Percentiles rank a stretch among this genome's conserved stretches.
Conservation (phyloP, 1,140 invertebrate species). For the Zaprionus africanus region DNA sequence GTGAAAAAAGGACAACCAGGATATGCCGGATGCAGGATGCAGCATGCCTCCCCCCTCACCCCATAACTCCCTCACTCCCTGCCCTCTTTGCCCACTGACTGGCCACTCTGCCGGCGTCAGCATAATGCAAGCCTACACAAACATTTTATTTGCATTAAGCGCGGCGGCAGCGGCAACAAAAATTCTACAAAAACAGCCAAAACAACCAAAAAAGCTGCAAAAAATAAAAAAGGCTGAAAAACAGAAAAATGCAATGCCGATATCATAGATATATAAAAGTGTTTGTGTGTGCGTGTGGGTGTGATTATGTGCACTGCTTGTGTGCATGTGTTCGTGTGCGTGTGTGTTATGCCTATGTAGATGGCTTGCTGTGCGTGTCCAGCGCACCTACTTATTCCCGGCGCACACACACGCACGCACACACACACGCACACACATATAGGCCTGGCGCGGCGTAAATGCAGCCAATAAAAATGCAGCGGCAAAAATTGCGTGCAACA, state of each 20-base stretch:
- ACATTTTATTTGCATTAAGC: constrained; percentile 84
- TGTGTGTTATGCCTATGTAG: constrained; percentile 3
- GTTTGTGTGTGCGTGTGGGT: constrained; percentile 1
- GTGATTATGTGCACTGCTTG: neutral
- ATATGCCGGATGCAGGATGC: constrained; percentile 28
- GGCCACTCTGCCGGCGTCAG: constrained; percentile 32
- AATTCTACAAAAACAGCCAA: constrained; percentile 33
- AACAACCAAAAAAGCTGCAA: constrained; percentile 29
- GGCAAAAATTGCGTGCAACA: constrained; percentile 75
- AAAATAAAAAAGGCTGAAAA: constrained; percentile 3
- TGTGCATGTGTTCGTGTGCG: neutral
- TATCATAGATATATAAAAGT: constrained; percentile 67
- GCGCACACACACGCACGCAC: constrained; percentile 31
- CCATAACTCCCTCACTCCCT: neutral
- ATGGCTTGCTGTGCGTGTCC: constrained; percentile 35
- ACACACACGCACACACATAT: neutral
- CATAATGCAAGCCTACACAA: constrained; percentile 84
- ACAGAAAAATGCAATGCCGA: constrained; percentile 40
- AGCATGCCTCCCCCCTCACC: constrained; percentile 10
- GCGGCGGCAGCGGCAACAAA: constrained; percentile 38
- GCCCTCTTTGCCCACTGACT: neutral
- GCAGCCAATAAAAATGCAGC: constrained; percentile 84
- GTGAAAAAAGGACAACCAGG: constrained; percentile 49
- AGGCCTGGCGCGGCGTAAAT: neutral
- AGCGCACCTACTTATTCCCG: constrained; percentile 74